Conservation (phyloP, 2,113 vertebrate genomes). For the Phycodurus eques region DNA sequence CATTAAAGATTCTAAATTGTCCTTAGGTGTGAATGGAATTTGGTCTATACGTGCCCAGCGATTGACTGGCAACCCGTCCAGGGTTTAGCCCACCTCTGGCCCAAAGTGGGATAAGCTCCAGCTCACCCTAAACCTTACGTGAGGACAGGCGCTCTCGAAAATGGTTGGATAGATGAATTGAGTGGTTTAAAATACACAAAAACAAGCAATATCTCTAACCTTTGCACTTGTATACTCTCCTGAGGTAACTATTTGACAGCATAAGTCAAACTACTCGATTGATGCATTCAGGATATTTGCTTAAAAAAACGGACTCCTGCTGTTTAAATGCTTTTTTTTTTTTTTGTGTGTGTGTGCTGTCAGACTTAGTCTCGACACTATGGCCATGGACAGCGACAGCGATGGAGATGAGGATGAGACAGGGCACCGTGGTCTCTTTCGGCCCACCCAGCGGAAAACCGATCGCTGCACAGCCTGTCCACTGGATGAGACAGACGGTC, state of each 20-base stretch:
- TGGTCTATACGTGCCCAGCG: too few species aligned
- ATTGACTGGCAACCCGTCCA: too few species aligned
- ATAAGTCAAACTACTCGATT: neutral
- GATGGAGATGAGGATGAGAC: constrained; percentile 74
- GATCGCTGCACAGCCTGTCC: constrained; percentile 44
- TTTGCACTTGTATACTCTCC: neutral
- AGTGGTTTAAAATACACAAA: too few species aligned
- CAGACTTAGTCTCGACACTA: constrained; percentile 82
- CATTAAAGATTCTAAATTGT: too few species aligned
- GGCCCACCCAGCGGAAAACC: constrained; percentile 26
- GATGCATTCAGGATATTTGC: neutral
- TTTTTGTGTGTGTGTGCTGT: constrained; percentile 3
- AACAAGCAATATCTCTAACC: neutral
- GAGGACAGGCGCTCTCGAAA: too few species aligned
- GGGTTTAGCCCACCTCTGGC: too few species aligned
- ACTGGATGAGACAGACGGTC: constrained; percentile 40
- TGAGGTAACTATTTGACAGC: neutral
- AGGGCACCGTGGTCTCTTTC: constrained; percentile 44
- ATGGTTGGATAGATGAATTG: too few species aligned
- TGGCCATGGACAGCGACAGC: constrained; percentile 76
- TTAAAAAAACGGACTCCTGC: neutral
- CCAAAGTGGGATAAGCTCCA: too few species aligned
- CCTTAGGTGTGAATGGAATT: too few species aligned
- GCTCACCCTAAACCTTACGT: too few species aligned
- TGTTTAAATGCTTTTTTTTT: neutral